phyloP scores from a whole-genome alignment of 92 coral and sea anemone genomes.

The Epizoanthus illoricatus region DNA sequence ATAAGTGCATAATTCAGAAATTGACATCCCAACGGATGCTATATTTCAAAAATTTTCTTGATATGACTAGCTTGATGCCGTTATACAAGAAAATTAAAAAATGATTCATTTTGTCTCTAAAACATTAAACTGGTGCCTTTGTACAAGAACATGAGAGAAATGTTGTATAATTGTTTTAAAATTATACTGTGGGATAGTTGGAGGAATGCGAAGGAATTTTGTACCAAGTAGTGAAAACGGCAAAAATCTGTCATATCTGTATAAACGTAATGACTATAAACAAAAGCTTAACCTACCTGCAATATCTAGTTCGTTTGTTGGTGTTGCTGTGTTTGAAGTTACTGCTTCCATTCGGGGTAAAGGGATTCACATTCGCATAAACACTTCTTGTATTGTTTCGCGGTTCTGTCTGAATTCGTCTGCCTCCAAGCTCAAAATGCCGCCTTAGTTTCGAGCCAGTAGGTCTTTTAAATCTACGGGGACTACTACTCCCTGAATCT shows the following conservation, averaged over 20 bases:
- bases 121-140: no score
- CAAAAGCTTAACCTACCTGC: slow-evolving; percentile 53
- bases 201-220: no score
- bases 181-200: no score
- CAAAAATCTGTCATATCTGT: background rate
- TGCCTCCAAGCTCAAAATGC: slow-evolving; percentile 51
- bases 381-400: slow-evolving; percentile 73
- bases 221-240: no score
- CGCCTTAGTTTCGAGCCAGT: slow-evolving; percentile 75
- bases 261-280: background rate
- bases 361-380: slow-evolving; percentile 93
- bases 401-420: slow-evolving; percentile 71
- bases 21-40: no score
- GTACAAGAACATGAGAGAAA: no score
- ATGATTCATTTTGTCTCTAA: no score
- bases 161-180: no score
- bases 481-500: slow-evolving; percentile 58
- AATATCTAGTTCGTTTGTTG: slow-evolving; percentile 70
- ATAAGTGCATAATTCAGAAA: no score
- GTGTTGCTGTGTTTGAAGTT: slow-evolving; percentile 60
- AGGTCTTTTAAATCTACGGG: slow-evolving; percentile 51
- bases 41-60: no score
- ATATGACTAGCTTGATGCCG: no score
- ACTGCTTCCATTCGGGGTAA: slow-evolving; percentile 84
- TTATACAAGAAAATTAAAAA: no score